phyloP scores from a whole-genome alignment of 2,113 vertebrate genomes.

The Murina feae region DNA sequence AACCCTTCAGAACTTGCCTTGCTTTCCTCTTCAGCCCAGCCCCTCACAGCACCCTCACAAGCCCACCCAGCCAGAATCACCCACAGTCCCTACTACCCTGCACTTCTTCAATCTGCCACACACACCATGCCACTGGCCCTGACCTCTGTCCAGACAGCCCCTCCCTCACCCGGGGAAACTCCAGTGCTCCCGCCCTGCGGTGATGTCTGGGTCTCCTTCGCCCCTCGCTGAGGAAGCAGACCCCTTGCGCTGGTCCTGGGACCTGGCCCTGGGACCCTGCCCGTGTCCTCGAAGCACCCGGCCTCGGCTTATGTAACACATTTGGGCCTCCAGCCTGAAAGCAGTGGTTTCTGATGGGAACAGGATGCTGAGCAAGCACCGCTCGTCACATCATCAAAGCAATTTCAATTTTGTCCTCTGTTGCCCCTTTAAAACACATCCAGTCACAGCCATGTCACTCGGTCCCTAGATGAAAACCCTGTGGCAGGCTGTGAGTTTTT shows the following conservation, averaged over 20 bases:
- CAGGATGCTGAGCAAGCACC: background rate
- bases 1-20: background rate
- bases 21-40: background rate
- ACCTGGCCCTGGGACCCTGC: background rate
- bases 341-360: background rate
- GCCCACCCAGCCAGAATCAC: background rate
- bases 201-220: background rate
- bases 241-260: too few species aligned
- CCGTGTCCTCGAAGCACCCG: background rate
- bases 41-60: background rate
- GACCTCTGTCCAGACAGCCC: background rate
- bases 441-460: background rate
- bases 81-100: rapidly evolving
- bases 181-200: rapidly evolving
- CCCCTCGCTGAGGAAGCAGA: background rate
- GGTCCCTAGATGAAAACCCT: background rate
- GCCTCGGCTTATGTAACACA: background rate
- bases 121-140: background rate
- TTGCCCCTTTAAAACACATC: background rate
- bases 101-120: rapidly evolving
- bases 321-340: background rate
- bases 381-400: background rate
- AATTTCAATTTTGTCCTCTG: background rate
- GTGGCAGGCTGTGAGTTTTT: background rate
- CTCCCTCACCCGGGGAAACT: background rate